phyloP scores from a whole-genome alignment of 1,140 invertebrate species.

The Cotesia chilonis region DNA sequence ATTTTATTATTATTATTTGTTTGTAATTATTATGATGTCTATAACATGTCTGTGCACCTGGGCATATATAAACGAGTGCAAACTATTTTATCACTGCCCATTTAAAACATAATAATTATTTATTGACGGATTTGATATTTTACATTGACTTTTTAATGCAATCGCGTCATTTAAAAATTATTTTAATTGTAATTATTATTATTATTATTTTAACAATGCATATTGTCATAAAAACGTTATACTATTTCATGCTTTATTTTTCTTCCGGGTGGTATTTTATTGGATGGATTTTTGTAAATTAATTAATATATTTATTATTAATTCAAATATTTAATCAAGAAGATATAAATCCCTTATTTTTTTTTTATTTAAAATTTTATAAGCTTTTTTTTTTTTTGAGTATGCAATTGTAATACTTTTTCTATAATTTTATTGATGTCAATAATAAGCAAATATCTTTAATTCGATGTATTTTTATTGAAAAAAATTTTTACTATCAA shows the following conservation, averaged over 20 bases:
- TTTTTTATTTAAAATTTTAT: too few relatives aligned
- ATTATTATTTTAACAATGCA: constrained; percentile 11
- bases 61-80: constrained; percentile 21
- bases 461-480: too few relatives aligned
- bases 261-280: constrained; percentile 40
- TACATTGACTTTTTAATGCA: constrained; percentile 37
- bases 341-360: too few relatives aligned
- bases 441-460: too few relatives aligned
- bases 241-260: not conserved
- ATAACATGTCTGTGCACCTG: constrained; percentile 35
- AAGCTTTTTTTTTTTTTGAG: too few relatives aligned
- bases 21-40: constrained; percentile 8
- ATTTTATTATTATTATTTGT: constrained; percentile 22
- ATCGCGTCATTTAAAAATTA: constrained; percentile 1
- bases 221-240: constrained; percentile 24
- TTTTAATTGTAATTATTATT: not conserved
- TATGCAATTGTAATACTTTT: too few relatives aligned
- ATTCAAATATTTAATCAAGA: too few relatives aligned
- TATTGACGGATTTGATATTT: constrained; percentile 45
- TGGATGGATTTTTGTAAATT: constrained; percentile 45
- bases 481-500: too few relatives aligned
- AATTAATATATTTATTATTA: too few relatives aligned
- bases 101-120: constrained; percentile 29
- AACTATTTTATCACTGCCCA: constrained; percentile 22
- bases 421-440: too few relatives aligned